Percentiles rank a stretch among this genome's conserved stretches.
These are phyloP conservation scores for Colius striatus DNA, from an alignment of 2,113 vertebrate species.

Conservation along the genomic window DNA sequence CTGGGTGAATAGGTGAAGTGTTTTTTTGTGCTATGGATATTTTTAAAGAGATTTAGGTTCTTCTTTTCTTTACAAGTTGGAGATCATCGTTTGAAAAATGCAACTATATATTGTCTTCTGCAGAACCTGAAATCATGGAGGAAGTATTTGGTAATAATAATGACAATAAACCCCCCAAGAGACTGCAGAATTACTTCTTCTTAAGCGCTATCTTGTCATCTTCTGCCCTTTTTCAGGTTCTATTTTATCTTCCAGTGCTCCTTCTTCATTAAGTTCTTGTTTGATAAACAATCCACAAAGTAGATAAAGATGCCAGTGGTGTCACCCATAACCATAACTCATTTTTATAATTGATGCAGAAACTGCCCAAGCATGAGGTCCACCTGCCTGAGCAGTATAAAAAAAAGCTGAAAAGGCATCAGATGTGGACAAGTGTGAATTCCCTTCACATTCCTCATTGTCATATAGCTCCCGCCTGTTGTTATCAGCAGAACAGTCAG, in stretches of 20 bases:
- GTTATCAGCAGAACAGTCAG: not conserved
- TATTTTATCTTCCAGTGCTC: not conserved
- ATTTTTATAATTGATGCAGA: not conserved
- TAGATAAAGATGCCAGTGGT: not conserved
- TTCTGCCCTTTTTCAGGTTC: not conserved
- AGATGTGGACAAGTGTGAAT: not conserved
- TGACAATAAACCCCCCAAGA: not conserved
- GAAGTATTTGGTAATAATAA: not conserved
- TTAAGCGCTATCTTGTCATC: not conserved
- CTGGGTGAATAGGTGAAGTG: not conserved
- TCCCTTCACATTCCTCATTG: not conserved
- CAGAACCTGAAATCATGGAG: not conserved
- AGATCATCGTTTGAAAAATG: not conserved
- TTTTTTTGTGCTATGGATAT: not conserved
- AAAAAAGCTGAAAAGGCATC: not conserved
- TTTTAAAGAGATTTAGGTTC: not conserved
- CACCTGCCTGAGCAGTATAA: not conserved
- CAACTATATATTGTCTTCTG: not conserved
- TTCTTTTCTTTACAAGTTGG: not conserved
- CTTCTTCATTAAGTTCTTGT: not conserved
- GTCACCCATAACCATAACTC: not conserved
- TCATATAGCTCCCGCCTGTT: not conserved
- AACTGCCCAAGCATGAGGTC: not conserved
- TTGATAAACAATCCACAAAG: not conserved
- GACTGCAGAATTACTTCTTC: not conserved